Percentiles rank a stretch among this genome's conserved stretches.
Conservation (phyloP, 2,888 invertebrate genomes). For the Lepidochrysops patricia region DNA sequence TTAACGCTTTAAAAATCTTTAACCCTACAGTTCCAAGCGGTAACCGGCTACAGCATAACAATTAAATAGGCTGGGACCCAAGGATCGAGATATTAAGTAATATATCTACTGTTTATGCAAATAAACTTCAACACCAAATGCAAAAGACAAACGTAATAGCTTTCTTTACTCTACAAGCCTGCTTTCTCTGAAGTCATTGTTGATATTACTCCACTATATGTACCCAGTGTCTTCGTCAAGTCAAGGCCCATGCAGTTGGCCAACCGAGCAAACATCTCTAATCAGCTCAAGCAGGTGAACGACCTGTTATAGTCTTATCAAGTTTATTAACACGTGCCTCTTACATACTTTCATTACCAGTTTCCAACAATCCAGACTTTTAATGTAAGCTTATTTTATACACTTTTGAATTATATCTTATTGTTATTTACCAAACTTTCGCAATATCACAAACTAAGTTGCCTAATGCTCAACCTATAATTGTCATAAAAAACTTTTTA, state of each 20-base stretch:
- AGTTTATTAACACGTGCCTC: constrained; percentile 45
- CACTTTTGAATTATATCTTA: neutral
- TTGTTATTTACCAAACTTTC: neutral
- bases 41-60: too few species aligned
- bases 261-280: constrained; percentile 40
- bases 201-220: neutral
- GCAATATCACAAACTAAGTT: neutral
- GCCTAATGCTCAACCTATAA: too few species aligned
- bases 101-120: too few species aligned
- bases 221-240: constrained; percentile 9
- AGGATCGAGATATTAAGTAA: too few species aligned
- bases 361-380: neutral
- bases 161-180: too few species aligned
- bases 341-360: neutral
- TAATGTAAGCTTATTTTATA: neutral
- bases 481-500: too few species aligned
- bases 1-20: too few species aligned
- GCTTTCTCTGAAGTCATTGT: neutral
- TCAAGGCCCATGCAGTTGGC: constrained; percentile 41
- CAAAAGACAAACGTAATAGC: too few species aligned
- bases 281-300: constrained; percentile 49
- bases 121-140: too few species aligned
- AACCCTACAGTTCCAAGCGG: too few species aligned
- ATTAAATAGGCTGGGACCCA: too few species aligned
- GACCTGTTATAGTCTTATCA: constrained; percentile 49